Evolutionary conservation across 2,888 invertebrate species (phyloP).

Genomic region (Incurvaria masculella): DNA sequence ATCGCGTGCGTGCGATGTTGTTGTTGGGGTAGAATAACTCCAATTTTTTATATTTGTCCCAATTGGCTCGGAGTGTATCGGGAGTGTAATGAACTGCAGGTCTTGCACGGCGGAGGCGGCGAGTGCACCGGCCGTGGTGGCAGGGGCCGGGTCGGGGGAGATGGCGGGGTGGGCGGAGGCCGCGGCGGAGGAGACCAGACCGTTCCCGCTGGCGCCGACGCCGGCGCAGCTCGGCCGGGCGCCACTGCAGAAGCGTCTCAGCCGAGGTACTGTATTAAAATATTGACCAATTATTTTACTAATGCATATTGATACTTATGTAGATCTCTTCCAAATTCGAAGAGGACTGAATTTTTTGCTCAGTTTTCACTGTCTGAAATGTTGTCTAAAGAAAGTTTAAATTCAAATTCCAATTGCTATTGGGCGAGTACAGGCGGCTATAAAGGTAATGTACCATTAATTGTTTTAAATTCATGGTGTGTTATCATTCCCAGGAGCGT

Average conservation of each 20-base stretch:
- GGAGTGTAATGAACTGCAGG: too few relatives aligned
- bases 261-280: slow-evolving; percentile 68
- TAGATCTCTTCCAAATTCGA: too few relatives aligned
- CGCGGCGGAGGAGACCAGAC: slow-evolving; percentile 36
- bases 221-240: slow-evolving; percentile 92
- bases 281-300: not conserved
- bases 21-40: too few relatives aligned
- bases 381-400: not conserved
- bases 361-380: not conserved
- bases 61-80: not conserved
- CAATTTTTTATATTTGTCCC: not conserved
- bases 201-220: slow-evolving; percentile 81
- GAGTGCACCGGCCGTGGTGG: not conserved
- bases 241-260: slow-evolving; percentile 83
- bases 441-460: not conserved
- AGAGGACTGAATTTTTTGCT: too few relatives aligned
- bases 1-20: too few relatives aligned
- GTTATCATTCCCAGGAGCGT: too few relatives aligned
- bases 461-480: not conserved
- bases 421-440: not conserved
- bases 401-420: not conserved
- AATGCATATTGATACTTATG: not conserved
- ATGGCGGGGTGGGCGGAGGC: not conserved
- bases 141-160: not conserved
- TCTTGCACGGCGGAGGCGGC: not conserved